phyloP scores from a whole-genome alignment of 2,113 vertebrate genomes.

The Dromaius novaehollandiae region DNA sequence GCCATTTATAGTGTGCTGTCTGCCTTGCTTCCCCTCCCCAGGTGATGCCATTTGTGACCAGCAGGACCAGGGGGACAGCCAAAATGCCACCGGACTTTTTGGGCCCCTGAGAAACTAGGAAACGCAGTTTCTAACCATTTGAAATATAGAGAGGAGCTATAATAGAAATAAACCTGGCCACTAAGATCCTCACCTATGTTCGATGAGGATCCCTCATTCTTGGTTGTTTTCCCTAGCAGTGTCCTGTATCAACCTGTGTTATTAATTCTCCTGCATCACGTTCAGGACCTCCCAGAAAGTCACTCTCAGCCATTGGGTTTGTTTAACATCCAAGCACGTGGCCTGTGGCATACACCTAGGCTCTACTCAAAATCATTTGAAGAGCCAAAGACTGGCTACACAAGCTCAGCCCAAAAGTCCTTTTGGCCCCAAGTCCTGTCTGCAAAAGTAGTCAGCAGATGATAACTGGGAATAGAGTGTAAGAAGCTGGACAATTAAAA shows the following conservation, averaged over 20 bases:
- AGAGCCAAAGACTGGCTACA: neutral
- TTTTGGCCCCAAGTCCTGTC: neutral
- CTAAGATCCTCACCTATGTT: too few relatives aligned
- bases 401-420: neutral
- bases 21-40: too few relatives aligned
- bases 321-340: neutral
- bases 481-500: neutral
- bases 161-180: too few relatives aligned
- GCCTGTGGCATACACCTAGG: neutral
- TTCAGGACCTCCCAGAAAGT: neutral
- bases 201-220: too few relatives aligned
- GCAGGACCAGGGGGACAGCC: neutral
- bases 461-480: neutral
- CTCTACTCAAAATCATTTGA: neutral
- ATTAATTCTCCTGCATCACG: neutral
- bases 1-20: too few relatives aligned
- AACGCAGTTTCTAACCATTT: neutral
- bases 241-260: too few relatives aligned
- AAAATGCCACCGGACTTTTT: accelerated
- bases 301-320: neutral
- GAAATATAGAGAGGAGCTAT: too few relatives aligned
- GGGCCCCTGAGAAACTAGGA: neutral
- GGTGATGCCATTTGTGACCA: neutral
- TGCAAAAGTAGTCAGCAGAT: neutral
- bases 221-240: too few relatives aligned